These are phyloP conservation scores for Drosophila bunnanda DNA, from an alignment of 2,888 invertebrate genomes.

Conservation along the genomic window DNA sequence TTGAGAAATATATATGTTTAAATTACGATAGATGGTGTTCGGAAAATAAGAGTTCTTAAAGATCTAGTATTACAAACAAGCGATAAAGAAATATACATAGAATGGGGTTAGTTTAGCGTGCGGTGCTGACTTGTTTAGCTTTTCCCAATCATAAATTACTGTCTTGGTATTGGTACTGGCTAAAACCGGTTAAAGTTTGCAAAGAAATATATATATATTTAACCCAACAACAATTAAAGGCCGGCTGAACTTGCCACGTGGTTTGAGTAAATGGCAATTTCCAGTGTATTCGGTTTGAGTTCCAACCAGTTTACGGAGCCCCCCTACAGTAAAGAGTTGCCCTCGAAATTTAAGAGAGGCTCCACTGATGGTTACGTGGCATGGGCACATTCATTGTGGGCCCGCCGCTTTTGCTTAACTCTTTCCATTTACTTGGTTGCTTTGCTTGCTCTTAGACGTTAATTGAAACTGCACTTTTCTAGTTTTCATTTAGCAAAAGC, in stretches of 20 bases:
- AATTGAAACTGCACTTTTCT: conserved; percentile 18
- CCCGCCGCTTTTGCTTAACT: background rate
- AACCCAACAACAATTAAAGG: conserved; percentile 2
- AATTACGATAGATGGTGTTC: background rate
- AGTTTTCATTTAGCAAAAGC: conserved; percentile 14
- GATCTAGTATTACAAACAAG: background rate
- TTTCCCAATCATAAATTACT: background rate
- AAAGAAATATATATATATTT: background rate
- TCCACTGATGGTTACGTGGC: conserved; percentile 18
- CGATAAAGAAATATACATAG: background rate
- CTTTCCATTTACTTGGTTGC: background rate
- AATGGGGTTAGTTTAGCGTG: background rate
- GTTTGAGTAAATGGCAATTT: conserved; percentile 4
- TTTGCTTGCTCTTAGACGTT: background rate
- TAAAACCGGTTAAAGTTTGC: conserved; percentile 21
- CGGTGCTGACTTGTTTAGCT: background rate
- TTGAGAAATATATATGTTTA: background rate
- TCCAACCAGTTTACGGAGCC: conserved; percentile 12
- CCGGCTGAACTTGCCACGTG: conserved; percentile 28
- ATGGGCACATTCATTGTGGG: background rate
- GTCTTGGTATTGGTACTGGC: conserved; percentile 3
- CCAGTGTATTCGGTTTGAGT: background rate
- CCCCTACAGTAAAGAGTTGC: conserved; percentile 3
- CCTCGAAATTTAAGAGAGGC: conserved; percentile 8
- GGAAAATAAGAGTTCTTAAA: background rate